Evolutionary conservation across 1,140 invertebrate genomes (phyloP).

Genomic region (Pseudomyrmex flavicornis): DNA sequence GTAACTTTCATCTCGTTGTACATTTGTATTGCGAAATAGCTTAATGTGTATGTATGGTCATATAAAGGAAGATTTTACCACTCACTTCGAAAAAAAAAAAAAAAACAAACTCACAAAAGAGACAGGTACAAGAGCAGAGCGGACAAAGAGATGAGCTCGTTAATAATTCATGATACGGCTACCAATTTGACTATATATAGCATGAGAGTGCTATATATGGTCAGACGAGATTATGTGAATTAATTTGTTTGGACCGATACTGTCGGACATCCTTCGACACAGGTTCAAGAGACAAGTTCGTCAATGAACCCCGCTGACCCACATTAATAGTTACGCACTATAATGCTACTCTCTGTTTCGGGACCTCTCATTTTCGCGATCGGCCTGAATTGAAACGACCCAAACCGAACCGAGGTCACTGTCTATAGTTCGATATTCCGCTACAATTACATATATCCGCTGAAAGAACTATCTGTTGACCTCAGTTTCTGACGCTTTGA

Average conservation of each 20-base stretch:
- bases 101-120: neutral
- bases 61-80: neutral
- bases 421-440: conserved; percentile 43
- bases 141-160: neutral
- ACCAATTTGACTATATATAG: too few species aligned
- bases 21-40: too few species aligned
- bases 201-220: neutral
- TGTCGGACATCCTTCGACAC: neutral
- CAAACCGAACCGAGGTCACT: conserved; percentile 47
- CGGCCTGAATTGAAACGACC: conserved; percentile 59
- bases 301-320: conserved; percentile 55
- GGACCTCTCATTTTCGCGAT: conserved; percentile 40
- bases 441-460: conserved; percentile 42
- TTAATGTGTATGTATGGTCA: too few species aligned
- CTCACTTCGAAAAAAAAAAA: neutral
- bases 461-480: neutral
- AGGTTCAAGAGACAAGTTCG: conserved; percentile 73
- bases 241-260: neutral
- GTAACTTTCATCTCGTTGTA: too few species aligned
- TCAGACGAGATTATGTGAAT: conserved; percentile 28
- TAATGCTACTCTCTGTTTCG: neutral
- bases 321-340: conserved; percentile 34
- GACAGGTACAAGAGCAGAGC: neutral
- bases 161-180: neutral
- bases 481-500: neutral